phyloP scores from a whole-genome alignment of 2,113 vertebrate genomes.

The Coreoperca whiteheadi region DNA sequence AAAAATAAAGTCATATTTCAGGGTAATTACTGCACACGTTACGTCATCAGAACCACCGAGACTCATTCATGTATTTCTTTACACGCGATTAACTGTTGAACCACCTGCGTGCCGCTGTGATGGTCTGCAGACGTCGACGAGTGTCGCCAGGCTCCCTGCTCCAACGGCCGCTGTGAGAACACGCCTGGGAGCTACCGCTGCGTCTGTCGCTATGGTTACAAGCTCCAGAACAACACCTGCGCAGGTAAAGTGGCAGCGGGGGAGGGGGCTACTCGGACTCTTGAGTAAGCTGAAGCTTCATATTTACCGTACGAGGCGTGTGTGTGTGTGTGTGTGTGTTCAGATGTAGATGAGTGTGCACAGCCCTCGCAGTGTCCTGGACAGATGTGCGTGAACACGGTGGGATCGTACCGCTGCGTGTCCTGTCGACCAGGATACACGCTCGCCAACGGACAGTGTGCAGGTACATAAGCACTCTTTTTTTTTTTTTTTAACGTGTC shows the following conservation, averaged over 20 bases:
- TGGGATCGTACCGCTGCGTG: slow-evolving; percentile 87
- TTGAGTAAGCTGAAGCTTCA: neutral
- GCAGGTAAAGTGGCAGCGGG: slow-evolving; percentile 61
- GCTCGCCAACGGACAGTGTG: slow-evolving; percentile 81
- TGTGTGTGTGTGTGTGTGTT: slow-evolving; percentile 37
- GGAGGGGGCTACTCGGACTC: neutral
- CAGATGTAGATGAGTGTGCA: slow-evolving; percentile 87
- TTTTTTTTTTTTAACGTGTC: too few species aligned
- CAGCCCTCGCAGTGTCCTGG: slow-evolving; percentile 83
- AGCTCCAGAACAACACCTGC: slow-evolving; percentile 77
- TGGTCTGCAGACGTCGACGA: slow-evolving; percentile 76
- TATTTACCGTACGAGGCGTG: neutral
- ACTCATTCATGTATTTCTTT: too few species aligned
- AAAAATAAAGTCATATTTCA: too few species aligned
- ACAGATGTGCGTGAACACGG: slow-evolving; percentile 87
- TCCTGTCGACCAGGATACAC: slow-evolving; percentile 84
- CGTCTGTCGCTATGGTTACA: slow-evolving; percentile 84
- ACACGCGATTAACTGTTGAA: too few species aligned
- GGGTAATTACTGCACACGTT: too few species aligned
- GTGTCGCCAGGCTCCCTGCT: slow-evolving; percentile 84
- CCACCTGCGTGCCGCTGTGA: slow-evolving; percentile 36
- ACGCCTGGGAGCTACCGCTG: slow-evolving; percentile 87
- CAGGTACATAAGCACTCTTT: slow-evolving; percentile 72
- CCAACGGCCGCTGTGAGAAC: slow-evolving; percentile 88
- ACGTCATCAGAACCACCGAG: too few species aligned